Percentiles rank a stretch among this genome's conserved stretches.
Evolutionary conservation across 1,140 invertebrate genomes (phyloP).

Genomic region (Drosophila dunni): DNA sequence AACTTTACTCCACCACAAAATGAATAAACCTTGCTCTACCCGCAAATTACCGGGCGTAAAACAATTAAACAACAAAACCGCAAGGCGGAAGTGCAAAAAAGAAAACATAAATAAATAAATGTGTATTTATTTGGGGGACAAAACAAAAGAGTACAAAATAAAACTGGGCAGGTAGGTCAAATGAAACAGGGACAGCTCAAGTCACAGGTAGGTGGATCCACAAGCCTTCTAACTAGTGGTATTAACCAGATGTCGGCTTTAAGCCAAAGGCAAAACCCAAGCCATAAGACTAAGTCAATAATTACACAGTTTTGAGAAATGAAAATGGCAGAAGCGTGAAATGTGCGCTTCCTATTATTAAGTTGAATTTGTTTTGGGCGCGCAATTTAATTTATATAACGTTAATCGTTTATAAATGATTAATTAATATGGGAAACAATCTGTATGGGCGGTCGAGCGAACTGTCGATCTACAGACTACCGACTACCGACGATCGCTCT

Average conservation of each 20-base stretch:
- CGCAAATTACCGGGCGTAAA: neutral
- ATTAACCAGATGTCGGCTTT: slow-evolving; percentile 36
- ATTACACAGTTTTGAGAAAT: slow-evolving; percentile 47
- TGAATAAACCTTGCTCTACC: too few species aligned
- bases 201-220: slow-evolving; percentile 26
- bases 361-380: slow-evolving; percentile 79
- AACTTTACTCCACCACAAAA: too few species aligned
- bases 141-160: neutral
- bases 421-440: slow-evolving; percentile 82
- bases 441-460: slow-evolving; percentile 68
- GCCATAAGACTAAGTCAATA: slow-evolving; percentile 64
- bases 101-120: slow-evolving; percentile 17
- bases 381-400: slow-evolving; percentile 83
- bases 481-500: slow-evolving; percentile 36
- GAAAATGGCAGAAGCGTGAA: slow-evolving; percentile 62
- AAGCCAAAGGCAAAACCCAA: slow-evolving; percentile 18
- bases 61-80: slow-evolving; percentile 45
- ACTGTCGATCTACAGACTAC: slow-evolving; percentile 22
- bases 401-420: slow-evolving; percentile 82
- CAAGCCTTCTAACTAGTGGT: neutral
- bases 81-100: slow-evolving; percentile 59
- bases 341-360: slow-evolving; percentile 80
- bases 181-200: neutral
- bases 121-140: slow-evolving; percentile 15
- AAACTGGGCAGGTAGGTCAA: slow-evolving; percentile 6